Base-by-base conservation (phyloP, 2,888 invertebrate genomes). In the Dione juno region DNA sequence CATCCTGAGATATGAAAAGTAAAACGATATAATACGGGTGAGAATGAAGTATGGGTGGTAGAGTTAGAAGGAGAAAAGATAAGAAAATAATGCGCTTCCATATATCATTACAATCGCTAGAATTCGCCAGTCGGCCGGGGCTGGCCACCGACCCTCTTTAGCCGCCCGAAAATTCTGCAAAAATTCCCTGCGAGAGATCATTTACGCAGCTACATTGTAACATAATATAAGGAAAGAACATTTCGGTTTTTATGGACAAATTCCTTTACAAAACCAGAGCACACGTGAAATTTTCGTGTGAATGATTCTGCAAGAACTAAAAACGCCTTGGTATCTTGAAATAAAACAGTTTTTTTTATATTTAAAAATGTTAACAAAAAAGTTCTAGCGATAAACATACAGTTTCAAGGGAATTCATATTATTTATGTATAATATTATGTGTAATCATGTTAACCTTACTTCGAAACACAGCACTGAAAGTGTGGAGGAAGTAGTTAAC, bases 21-120 rank as follows among this genome's bases (percentile, higher is more conserved):
- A 89, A 89, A 90, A 86, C 90, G 89, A 86, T 88, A 89, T 90
- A 91, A 91, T 88, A 85, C 86, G 84, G 83, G 83, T 83, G 82
- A 75, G 85, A 89, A 92, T 92, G 90, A 92, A 89, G 90, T 90
- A 92, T 91, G 89, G 87, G 80, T 85, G 86, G 87, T 88, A 88
- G 88, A 90, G 91, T 89, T 89, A 92, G 90, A 90, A 89, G 89
- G 89, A 90, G 90, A 89, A 88, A 89, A 90, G 93, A 93, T 92
- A 92, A 92, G 93, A 90, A 92, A 91, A 92, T 92, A 93, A 93
- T 92, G 88, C 92, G 84, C 88, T 84, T 85, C 85, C 91, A 91
- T 93, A 93, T 92, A 92, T 93, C 92, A 93, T 92, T 87, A 85
- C 89, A 92, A 92, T 91, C 92, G 89, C 90, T 84, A 87, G 87